Conservation (phyloP, 2,113 vertebrate genomes). For the Siphamia tubifer region DNA sequence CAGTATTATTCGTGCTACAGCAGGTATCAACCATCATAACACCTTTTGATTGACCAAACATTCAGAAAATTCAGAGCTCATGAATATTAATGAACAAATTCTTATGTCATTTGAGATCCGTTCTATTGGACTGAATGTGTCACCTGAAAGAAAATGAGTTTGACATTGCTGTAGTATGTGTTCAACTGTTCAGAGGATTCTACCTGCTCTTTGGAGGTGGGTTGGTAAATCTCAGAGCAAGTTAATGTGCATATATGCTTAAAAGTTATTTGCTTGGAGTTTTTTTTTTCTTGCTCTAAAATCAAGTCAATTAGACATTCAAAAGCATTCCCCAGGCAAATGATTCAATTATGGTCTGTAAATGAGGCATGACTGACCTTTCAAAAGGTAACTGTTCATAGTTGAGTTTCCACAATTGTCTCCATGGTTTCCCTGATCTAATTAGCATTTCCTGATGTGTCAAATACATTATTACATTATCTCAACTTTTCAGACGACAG, state of each 20-base stretch:
- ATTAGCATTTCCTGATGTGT: not conserved
- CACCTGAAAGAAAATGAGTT: no score
- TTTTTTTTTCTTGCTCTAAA: constrained; percentile 16
- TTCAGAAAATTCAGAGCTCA: no score
- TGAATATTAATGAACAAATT: no score
- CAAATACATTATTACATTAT: constrained; percentile 10
- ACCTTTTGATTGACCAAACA: no score
- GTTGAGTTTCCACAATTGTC: constrained; percentile 17
- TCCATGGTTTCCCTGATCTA: constrained; percentile 19
- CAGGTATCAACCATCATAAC: no score
- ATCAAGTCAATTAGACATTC: constrained; percentile 34
- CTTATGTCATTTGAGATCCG: no score
- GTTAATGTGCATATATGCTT: not conserved
- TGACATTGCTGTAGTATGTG: no score
- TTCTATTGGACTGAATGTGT: no score
- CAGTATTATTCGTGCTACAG: no score
- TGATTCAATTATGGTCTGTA: constrained; percentile 31
- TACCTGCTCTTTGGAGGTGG: not conserved
- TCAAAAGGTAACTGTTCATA: constrained; percentile 23
- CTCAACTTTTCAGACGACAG: not conserved
- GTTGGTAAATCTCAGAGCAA: not conserved
- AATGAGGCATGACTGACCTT: constrained; percentile 44
- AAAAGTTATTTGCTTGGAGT: not conserved
- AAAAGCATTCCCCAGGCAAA: constrained; percentile 9
- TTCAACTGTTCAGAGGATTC: no score